Conservation (phyloP, 2,113 vertebrate genomes). For the Otis tarda region DNA sequence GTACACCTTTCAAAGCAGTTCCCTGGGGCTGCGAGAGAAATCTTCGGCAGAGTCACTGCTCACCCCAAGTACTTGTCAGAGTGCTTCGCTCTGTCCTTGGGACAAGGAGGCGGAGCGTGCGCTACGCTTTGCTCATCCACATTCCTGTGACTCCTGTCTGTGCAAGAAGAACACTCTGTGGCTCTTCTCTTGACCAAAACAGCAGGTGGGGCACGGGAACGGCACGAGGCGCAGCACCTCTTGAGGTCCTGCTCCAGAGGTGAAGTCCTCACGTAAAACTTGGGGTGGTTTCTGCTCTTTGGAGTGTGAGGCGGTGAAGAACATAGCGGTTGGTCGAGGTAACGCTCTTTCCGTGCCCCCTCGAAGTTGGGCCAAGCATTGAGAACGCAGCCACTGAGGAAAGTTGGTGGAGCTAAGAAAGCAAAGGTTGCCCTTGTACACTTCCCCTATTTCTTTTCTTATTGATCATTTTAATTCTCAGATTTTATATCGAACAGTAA, state of each 20-base stretch:
- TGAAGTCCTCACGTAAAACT: not conserved
- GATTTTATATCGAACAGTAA: not conserved
- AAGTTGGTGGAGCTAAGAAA: not conserved
- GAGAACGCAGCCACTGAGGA: too few relatives aligned
- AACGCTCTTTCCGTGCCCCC: not conserved
- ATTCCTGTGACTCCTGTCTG: too few relatives aligned
- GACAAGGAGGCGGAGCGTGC: not conserved
- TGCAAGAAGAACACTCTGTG: too few relatives aligned
- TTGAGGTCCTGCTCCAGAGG: not conserved
- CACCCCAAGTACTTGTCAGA: not conserved
- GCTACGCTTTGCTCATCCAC: not conserved
- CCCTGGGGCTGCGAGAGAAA: too few relatives aligned
- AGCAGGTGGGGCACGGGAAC: not conserved
- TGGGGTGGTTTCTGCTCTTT: not conserved
- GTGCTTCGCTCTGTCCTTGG: not conserved
- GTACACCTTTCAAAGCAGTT: not conserved
- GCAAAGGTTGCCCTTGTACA: not conserved
- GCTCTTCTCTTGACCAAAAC: not conserved
- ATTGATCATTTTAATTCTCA: not conserved
- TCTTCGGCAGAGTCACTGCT: too few relatives aligned
- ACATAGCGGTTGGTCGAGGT: not conserved
- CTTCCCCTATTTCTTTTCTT: not conserved
- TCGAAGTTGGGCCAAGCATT: not conserved
- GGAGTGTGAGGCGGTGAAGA: not conserved
- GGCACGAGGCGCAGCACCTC: not conserved